A percentile compares a stretch with the other conserved stretches of the same genome.
Conservation (phyloP, 2,113 vertebrate genomes). For the Upupa epops region DNA sequence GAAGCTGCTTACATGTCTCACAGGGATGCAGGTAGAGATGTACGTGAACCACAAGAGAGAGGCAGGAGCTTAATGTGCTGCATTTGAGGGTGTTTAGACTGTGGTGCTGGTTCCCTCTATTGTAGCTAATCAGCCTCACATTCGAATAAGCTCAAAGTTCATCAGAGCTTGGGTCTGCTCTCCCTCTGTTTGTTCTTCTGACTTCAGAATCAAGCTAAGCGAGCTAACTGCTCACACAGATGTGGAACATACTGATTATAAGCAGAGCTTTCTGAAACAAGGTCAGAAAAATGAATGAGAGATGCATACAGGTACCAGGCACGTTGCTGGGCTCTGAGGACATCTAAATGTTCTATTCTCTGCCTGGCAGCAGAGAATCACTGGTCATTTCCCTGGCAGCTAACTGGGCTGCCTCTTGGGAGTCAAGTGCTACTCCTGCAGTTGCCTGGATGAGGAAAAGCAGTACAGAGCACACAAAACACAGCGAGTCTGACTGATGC, state of each 20-base stretch:
- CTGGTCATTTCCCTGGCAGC: conserved; percentile 1
- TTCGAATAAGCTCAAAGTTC: conserved; percentile 53
- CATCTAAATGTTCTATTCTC: background rate
- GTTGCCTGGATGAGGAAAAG: background rate
- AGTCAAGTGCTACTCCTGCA: background rate
- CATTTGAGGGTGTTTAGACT: background rate
- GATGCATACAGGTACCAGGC: background rate
- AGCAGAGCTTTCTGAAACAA: background rate
- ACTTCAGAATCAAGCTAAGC: conserved; percentile 16
- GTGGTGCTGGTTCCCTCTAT: background rate
- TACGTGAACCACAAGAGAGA: background rate
- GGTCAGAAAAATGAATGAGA: background rate
- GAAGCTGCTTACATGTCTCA: background rate
- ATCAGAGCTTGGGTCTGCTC: background rate
- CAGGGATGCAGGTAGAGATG: background rate
- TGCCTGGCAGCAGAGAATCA: background rate
- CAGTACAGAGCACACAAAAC: background rate
- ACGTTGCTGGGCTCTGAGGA: background rate
- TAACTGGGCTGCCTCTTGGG: background rate
- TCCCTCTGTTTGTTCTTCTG: conserved; percentile 38
- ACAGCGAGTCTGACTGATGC: background rate
- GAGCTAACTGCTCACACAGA: background rate
- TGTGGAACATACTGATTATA: background rate
- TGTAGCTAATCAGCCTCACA: conserved; percentile 15
- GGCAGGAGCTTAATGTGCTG: background rate